These are phyloP conservation scores for Oreochromis aureus DNA, from an alignment of 2,113 vertebrate genomes.

Conservation along the genomic window DNA sequence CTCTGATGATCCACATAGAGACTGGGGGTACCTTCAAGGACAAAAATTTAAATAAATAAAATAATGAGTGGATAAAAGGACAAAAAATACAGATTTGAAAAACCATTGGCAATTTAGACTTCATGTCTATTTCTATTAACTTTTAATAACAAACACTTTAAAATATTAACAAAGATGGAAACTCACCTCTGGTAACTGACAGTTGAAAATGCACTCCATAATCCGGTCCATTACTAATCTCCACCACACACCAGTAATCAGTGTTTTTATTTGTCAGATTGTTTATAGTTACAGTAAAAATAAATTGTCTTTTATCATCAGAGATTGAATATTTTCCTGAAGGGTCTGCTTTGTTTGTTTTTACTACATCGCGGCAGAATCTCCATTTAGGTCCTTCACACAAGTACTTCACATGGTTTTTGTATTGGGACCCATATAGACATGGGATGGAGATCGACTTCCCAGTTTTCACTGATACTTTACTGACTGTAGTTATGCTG, in stretches of 20 bases:
- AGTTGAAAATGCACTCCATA: background rate
- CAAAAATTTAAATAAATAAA: background rate
- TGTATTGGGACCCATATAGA: background rate
- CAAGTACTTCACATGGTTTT: slow-evolving; percentile 12
- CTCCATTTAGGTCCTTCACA: accelerated
- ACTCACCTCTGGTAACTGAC: slow-evolving; percentile 10
- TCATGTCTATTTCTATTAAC: background rate
- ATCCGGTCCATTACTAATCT: accelerated
- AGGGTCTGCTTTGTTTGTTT: background rate
- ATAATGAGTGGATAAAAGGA: background rate
- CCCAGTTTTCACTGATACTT: background rate
- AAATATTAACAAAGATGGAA: background rate
- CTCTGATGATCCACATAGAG: slow-evolving; percentile 6
- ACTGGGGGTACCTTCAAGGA: background rate
- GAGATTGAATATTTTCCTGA: no score
- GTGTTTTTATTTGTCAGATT: no score
- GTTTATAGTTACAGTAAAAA: no score
- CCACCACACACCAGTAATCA: background rate
- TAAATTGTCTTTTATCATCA: no score
- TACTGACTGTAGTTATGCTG: background rate
- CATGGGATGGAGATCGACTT: slow-evolving; percentile 31
- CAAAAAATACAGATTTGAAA: background rate
- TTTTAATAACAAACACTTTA: background rate
- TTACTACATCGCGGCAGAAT: accelerated
- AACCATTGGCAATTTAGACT: background rate